phyloP scores from a whole-genome alignment of 2,113 vertebrate species.

The Conger conger region DNA sequence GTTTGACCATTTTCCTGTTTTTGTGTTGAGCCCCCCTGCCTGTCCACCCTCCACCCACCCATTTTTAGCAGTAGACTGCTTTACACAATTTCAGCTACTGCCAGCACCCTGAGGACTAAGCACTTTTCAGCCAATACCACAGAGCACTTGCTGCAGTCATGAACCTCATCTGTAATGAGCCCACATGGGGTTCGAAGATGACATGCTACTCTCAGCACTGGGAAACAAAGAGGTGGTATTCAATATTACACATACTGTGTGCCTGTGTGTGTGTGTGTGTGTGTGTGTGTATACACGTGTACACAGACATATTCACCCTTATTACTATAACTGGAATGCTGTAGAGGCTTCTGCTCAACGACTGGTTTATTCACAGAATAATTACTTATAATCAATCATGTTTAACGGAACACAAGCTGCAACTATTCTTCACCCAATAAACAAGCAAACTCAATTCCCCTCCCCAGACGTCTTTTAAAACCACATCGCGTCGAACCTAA shows the following conservation, averaged over 20 bases:
- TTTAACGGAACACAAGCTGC: neutral
- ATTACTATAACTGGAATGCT: too few relatives aligned
- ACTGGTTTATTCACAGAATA: neutral
- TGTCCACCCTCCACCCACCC: too few relatives aligned
- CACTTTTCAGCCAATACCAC: neutral
- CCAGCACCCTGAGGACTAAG: neutral
- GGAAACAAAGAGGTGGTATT: neutral
- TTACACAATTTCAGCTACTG: neutral
- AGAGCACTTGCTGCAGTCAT: neutral
- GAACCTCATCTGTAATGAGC: neutral
- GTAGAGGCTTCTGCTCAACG: neutral
- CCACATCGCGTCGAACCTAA: neutral
- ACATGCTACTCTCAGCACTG: neutral
- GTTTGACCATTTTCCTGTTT: too few relatives aligned
- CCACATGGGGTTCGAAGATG: neutral
- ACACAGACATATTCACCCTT: too few relatives aligned
- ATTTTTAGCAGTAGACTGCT: too few relatives aligned
- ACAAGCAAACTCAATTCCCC: neutral
- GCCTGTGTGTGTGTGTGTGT: too few relatives aligned
- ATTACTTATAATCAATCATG: neutral
- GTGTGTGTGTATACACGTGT: neutral
- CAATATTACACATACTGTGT: neutral
- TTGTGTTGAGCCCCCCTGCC: too few relatives aligned
- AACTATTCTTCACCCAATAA: neutral
- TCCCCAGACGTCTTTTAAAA: neutral